Base-by-base conservation (phyloP, 2,113 vertebrate genomes). In the Nansenia antarctica region DNA sequence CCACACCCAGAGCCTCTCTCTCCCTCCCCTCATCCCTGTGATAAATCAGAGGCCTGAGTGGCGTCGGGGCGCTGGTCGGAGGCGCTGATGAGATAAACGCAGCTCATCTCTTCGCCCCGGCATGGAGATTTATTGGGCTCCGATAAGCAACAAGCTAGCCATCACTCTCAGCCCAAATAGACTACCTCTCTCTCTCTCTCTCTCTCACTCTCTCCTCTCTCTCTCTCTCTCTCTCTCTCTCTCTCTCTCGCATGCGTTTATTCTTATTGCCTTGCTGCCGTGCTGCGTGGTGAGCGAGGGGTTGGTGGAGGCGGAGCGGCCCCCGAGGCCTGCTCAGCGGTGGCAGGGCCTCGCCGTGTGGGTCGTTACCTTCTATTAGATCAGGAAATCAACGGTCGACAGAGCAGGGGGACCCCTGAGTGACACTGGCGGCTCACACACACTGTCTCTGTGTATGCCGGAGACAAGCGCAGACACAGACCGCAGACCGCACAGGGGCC, bases 81-180 rank as follows among this genome's bases (percentile, higher is more conserved):
- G n/a, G n/a, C 82, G 91, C 78, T 94, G 93, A 95, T 93, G 93
- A 96, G 95, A 95, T 93, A 95, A 94, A 87, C 93, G 87, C 87
- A 89, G 93, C 95, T 94, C 94, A 93, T 95, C 94, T 95, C 91
- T n/a, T 91, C 86, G 87, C 91, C 90, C 93, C 94, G 91, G 92
- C 93, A 94, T 93, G 93, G 94, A 95, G 95, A 97, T 97, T 95
- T 96, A 98, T 97, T 94, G 94, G 91, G 92, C 91, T 92, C 92
- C 91, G 93, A 94, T 94, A 93, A 93, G 94, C 93, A 93, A 85
- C 93, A 90, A 94, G 91, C 91, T 91, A 91, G 91, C 92, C 95
- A 95, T 95, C 93, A 88, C 86, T 95, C 94, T 95, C 93, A 82
- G 88, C 45, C 91, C 92, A 93, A 95, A 93, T 92, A 94, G 92